A percentile compares a stretch with the other conserved stretches of the same genome.
Conservation (phyloP, 2,888 invertebrate genomes). For the Cryptops parisi region DNA sequence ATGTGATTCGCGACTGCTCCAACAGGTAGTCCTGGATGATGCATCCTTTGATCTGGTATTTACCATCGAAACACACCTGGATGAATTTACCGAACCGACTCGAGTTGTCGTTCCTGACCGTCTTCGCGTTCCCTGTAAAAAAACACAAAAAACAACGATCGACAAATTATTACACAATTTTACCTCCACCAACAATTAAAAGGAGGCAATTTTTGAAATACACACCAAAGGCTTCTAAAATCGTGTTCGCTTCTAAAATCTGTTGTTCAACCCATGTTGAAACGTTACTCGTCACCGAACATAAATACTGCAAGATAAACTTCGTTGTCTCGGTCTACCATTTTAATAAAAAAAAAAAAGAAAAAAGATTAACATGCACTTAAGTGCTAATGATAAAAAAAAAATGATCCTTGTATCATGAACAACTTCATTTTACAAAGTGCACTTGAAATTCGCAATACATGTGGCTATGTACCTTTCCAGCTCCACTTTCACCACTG, state of each 20-base stretch:
- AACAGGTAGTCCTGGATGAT: constrained; percentile 80
- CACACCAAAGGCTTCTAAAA: constrained; percentile 79
- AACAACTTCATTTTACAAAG: constrained; percentile 1
- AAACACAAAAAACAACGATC: constrained; percentile 19
- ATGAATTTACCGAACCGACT: constrained; percentile 92
- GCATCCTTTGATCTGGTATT: constrained; percentile 80
- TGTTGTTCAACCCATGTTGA: constrained; percentile 92
- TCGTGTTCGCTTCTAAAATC: constrained; percentile 84
- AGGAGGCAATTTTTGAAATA: constrained; percentile 4
- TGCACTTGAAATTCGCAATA: too few species aligned
- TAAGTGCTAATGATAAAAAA: constrained; percentile 7
- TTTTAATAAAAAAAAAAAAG: background rate
- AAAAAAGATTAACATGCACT: background rate
- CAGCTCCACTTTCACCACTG: constrained; percentile 84
- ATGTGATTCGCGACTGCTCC: constrained; percentile 79
- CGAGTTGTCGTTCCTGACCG: constrained; percentile 83
- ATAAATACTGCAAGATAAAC: constrained; percentile 77
- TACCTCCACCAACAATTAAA: too few species aligned
- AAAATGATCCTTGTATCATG: background rate
- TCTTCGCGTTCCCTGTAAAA: constrained; percentile 71
- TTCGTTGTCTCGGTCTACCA: constrained; percentile 67
- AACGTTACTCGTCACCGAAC: constrained; percentile 67
- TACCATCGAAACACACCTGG: constrained; percentile 77
- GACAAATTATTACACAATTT: constrained; percentile 7
- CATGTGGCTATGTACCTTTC: constrained; percentile 50